Conservation (phyloP, 2,888 invertebrate species). For the Spicauda simplicius region DNA sequence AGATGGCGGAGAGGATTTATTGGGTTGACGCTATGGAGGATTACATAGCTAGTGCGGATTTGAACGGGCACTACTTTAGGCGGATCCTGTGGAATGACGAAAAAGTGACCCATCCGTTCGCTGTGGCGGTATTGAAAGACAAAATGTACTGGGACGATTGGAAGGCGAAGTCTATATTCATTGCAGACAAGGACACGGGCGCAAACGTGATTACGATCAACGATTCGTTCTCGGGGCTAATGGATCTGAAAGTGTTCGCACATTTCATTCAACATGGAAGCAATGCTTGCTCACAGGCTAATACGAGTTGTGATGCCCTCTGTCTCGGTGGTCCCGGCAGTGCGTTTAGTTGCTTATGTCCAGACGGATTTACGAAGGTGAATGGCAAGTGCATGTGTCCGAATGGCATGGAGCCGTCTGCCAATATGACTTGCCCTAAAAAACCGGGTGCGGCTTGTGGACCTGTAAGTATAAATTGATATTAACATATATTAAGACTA, state of each 20-base stretch:
- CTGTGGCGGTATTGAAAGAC: conserved; percentile 93
- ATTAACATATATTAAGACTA: not conserved
- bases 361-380: conserved; percentile 87
- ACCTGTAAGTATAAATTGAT: conserved; percentile 58
- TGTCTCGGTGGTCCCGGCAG: conserved; percentile 91
- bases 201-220: conserved; percentile 85
- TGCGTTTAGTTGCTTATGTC: conserved; percentile 90
- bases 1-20: conserved; percentile 91
- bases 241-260: conserved; percentile 93
- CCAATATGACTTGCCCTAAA: conserved; percentile 89
- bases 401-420: conserved; percentile 85
- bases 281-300: conserved; percentile 87
- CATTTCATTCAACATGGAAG: conserved; percentile 90
- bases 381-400: conserved; percentile 90
- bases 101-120: conserved; percentile 92
- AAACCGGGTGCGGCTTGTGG: conserved; percentile 85
- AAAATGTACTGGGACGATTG: conserved; percentile 96
- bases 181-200: conserved; percentile 91
- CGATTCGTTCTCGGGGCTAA: conserved; percentile 87
- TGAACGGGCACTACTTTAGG: conserved; percentile 88
- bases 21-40: conserved; percentile 95
- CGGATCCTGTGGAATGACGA: conserved; percentile 87
- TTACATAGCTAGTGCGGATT: conserved; percentile 91
- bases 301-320: conserved; percentile 88
- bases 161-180: conserved; percentile 91